A percentile compares a stretch with the other conserved stretches of the same genome.
Evolutionary conservation across 2,113 vertebrate species (phyloP).

Genomic region (Agelaius tricolor): DNA sequence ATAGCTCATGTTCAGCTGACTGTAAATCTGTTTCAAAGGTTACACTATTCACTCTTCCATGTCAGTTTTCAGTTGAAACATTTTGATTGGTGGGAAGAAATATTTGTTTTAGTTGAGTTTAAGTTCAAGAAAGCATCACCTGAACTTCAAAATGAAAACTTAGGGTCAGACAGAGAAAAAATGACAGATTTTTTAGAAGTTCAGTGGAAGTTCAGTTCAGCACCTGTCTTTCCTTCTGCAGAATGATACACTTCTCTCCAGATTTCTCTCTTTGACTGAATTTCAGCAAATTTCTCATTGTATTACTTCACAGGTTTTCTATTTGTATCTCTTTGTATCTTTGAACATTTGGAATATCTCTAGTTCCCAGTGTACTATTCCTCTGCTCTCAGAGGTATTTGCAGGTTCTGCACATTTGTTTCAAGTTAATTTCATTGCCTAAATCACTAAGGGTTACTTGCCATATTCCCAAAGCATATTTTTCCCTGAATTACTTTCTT

Average conservation of each 20-base stretch:
- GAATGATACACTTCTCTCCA: neutral
- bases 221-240: neutral
- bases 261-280: neutral
- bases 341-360: neutral
- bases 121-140: neutral
- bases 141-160: neutral
- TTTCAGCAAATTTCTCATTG: neutral
- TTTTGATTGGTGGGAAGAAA: neutral
- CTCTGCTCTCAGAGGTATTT: neutral
- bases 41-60: neutral
- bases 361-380: neutral
- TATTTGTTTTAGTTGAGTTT: neutral
- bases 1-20: neutral
- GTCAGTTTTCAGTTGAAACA: neutral
- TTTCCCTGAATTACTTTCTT: neutral
- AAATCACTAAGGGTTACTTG: neutral
- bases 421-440: neutral
- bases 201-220: neutral
- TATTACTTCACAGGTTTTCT: neutral
- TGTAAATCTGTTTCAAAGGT: neutral
- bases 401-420: neutral
- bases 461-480: neutral
- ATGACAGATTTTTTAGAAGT: neutral
- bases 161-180: neutral
- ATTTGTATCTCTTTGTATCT: neutral